Evolutionary conservation across 2,797 vertebrate genomes (phyloP), one percentile per base, ranked within the genome.

Genomic region (Gymnopithys bicolor): DNA sequence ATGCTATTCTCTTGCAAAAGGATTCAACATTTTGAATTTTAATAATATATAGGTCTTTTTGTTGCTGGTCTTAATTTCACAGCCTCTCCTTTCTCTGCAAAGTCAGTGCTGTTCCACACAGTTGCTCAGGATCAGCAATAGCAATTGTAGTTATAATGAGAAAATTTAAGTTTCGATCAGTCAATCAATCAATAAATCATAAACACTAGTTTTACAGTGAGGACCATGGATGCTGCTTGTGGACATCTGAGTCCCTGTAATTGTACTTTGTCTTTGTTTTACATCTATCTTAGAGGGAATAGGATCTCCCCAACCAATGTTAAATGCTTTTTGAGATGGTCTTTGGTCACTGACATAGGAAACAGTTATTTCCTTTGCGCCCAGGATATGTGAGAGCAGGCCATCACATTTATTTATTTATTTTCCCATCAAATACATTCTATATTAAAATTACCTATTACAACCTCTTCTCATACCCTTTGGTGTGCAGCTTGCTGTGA

Each of bases 61-160:
- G 37, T 69, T 91, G 62, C 37, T 86, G 43, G 63, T 90, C 45
- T 94, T 85, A 59, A 41, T 48, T 81, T 76, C 78, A 73, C 48
- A 86, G 32, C 48, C 77, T 58, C 56, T 87, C 45, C 63, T 90
- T 95, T 94, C 62, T 86, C 67, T 67, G 56, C n/a, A 58, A 52
- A 85, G 30, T 89, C 75, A 92, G 27, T 90, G 74, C 67, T 94
- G 59, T 85, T 95, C 48, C 85, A 63, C 41, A 39, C 1, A 27
- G 53, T 95, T 93, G 76, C 92, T 97, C 95, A 97, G 85, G 73
- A 89, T 91, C 71, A 93, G 84, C 62, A 92, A 93, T 80, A 93
- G 79, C 83, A 89, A 45, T 11, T 58, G n/a, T 27, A 76, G 21
- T 45, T 68, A 30, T 13, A 63, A 69, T 30, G 21, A 92, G 96